A percentile compares a stretch with the other conserved stretches of the same genome.
Evolutionary conservation across 2,113 vertebrate species (phyloP).

Genomic region (Tamias sibiricus): DNA sequence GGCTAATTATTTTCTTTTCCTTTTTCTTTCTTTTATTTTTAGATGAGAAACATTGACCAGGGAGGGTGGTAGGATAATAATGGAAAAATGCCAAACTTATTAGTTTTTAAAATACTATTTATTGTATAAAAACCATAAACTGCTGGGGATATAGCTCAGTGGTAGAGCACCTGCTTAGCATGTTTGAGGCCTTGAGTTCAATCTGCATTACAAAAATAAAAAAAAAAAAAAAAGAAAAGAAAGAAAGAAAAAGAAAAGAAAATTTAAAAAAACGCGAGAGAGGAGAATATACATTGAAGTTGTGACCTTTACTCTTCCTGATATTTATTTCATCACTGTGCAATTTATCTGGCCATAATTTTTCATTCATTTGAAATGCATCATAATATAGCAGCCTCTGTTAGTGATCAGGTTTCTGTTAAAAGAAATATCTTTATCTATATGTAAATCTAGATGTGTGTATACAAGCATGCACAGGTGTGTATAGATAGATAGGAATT

Average conservation of each 20-base stretch:
- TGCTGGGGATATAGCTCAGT: no score
- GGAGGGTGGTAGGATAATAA: background rate
- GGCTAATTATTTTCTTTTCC: background rate
- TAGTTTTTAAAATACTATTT: background rate
- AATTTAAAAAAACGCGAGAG: background rate
- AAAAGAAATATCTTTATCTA: background rate
- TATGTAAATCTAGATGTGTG: no score
- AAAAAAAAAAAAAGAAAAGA: no score
- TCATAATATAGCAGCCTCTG: background rate
- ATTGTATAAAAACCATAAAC: background rate
- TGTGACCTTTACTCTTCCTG: background rate
- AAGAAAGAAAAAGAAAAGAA: no score
- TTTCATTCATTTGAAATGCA: background rate
- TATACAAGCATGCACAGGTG: background rate
- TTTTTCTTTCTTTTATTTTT: background rate
- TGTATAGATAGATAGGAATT: background rate
- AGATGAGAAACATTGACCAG: background rate
- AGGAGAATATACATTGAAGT: background rate
- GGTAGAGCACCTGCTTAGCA: no score
- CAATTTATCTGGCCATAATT: background rate
- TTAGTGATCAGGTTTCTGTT: background rate
- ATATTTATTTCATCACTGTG: background rate
- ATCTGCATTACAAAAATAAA: no score
- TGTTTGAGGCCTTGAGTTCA: no score
- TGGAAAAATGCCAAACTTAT: background rate